Evolutionary conservation across 2,113 vertebrate genomes (phyloP).

Genomic region (Cygnus buccinator): DNA sequence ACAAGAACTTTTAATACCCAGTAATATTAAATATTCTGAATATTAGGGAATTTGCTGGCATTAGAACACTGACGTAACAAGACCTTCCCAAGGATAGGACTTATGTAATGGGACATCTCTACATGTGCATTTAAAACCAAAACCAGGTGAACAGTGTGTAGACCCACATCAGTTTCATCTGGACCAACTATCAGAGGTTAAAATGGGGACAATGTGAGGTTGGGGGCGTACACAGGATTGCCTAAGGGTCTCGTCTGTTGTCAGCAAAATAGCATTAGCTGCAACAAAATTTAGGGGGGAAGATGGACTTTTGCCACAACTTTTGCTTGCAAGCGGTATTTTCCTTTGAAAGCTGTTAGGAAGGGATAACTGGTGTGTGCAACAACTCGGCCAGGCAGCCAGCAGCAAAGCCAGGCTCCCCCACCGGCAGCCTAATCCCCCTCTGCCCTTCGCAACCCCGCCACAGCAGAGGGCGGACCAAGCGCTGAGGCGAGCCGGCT

Average conservation of each 20-base stretch:
- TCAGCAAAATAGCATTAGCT: not conserved
- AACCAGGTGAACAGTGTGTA: not conserved
- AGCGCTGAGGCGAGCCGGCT: not conserved
- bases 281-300: not conserved
- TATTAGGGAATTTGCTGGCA: not conserved
- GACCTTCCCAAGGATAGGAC: not conserved
- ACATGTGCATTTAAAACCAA: not conserved
- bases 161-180: not conserved
- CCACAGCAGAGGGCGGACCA: not conserved
- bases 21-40: not conserved
- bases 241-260: not conserved
- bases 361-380: not conserved
- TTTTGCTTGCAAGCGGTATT: not conserved
- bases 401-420: not conserved
- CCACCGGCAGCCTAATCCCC: not conserved
- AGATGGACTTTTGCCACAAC: rapidly evolving
- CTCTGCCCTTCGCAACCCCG: rapidly evolving
- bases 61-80: not conserved
- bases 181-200: rapidly evolving
- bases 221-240: rapidly evolving
- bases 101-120: not conserved
- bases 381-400: too few species aligned
- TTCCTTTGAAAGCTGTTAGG: not conserved
- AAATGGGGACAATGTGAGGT: rapidly evolving
- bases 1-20: not conserved